These are phyloP conservation scores for Tragelaphus strepsiceros DNA, from an alignment of 2,113 vertebrate species.

Conservation along the genomic window DNA sequence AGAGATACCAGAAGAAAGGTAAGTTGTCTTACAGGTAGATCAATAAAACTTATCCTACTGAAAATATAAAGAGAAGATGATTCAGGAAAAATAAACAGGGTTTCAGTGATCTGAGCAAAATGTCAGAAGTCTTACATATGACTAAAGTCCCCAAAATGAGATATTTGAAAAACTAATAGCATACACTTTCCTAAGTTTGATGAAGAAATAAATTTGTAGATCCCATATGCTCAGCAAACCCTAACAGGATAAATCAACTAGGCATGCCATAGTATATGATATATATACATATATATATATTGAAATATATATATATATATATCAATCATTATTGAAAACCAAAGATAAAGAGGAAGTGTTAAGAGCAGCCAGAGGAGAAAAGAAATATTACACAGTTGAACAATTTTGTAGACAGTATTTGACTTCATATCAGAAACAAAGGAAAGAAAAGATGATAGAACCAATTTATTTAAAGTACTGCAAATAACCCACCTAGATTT, in stretches of 20 bases:
- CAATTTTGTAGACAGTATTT: background rate
- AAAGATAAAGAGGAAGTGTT: background rate
- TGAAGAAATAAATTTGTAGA: background rate
- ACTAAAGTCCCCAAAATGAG: background rate
- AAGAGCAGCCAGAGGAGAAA: background rate
- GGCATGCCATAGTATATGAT: background rate
- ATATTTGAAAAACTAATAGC: background rate
- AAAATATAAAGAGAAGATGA: background rate
- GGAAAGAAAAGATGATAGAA: background rate
- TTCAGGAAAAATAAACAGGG: background rate
- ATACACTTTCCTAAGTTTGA: background rate
- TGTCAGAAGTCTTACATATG: background rate
- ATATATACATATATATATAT: background rate
- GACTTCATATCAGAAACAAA: background rate
- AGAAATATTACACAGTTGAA: background rate
- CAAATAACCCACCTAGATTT: background rate
- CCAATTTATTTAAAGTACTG: background rate
- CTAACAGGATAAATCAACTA: background rate
- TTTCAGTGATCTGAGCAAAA: background rate
- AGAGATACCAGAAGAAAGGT: background rate
- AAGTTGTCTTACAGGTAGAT: background rate
- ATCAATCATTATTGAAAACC: background rate
- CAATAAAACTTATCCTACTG: background rate
- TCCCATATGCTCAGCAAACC: background rate
- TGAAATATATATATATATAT: background rate